Conservation (phyloP, 2,113 vertebrate species). For the Pygoscelis adeliae region DNA sequence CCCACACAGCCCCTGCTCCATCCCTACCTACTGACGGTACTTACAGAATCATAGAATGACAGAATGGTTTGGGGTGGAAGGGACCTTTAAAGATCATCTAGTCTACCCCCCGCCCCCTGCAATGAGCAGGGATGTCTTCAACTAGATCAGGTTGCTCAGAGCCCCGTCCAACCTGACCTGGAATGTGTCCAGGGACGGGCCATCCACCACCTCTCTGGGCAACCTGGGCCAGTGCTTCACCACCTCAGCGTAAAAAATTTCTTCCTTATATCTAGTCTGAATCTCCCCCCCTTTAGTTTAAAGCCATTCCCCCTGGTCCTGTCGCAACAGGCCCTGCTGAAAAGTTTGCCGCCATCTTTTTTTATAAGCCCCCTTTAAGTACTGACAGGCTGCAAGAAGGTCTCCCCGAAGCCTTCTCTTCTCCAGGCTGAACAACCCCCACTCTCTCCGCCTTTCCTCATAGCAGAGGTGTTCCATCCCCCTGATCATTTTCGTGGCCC, state of each 20-base stretch:
- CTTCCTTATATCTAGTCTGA: background rate
- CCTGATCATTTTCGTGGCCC: accelerated
- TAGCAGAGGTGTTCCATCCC: background rate
- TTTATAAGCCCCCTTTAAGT: too few species aligned
- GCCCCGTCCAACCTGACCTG: background rate
- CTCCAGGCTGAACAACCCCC: background rate
- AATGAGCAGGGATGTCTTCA: background rate
- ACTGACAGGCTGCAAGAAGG: background rate
- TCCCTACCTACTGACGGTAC: accelerated
- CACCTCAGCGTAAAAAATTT: accelerated
- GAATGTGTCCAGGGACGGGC: background rate
- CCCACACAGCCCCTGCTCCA: background rate
- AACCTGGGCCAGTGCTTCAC: background rate
- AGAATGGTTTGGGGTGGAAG: background rate
- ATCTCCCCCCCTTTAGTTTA: background rate
- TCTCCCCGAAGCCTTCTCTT: background rate
- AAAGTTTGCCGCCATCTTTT: background rate
- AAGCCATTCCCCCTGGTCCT: background rate
- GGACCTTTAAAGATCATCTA: background rate
- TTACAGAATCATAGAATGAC: background rate
- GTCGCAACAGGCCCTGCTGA: background rate
- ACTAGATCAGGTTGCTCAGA: background rate
- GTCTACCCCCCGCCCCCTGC: background rate
- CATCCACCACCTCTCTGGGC: background rate
- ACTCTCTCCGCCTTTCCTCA: background rate